Percentiles rank a stretch among this genome's conserved stretches.
Conservation (phyloP, 1,140 invertebrate genomes). For the Gryon sp. region DNA sequence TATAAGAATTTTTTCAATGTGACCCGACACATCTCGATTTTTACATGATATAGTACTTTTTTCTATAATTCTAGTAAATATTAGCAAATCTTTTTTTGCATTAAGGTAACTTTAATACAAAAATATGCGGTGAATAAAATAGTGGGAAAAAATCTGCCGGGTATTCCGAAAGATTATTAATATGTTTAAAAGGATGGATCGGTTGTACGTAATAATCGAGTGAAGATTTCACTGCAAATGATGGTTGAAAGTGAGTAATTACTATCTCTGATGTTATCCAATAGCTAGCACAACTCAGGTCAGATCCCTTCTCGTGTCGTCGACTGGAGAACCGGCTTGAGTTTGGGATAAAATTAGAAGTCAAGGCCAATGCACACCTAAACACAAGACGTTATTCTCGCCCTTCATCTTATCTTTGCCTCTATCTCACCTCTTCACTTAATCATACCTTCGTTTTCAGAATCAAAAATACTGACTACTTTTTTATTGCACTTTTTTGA, state of each 20-base stretch:
- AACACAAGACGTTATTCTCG: constrained; percentile 63
- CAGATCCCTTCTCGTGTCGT: constrained; percentile 56
- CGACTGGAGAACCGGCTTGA: constrained; percentile 71
- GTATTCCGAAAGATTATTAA: constrained; percentile 49
- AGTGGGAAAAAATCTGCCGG: constrained; percentile 4
- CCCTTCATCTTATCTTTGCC: constrained; percentile 54
- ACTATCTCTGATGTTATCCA: constrained; percentile 60
- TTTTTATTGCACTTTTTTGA: neutral
- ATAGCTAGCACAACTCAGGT: constrained; percentile 63
- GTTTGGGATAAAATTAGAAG: constrained; percentile 75
- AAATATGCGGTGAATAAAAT: constrained; percentile 6
- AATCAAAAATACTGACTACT: constrained; percentile 39
- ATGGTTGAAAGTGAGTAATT: constrained; percentile 62
- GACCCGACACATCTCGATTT: too few species aligned
- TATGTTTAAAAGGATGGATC: constrained; percentile 54
- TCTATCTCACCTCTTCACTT: constrained; percentile 37
- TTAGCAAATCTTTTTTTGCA: too few species aligned
- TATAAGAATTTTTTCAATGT: too few species aligned
- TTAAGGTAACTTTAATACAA: too few species aligned
- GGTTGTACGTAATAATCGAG: constrained; percentile 56
- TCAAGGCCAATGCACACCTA: constrained; percentile 69
- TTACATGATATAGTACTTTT: too few species aligned
- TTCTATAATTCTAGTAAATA: too few species aligned
- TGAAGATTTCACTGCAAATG: constrained; percentile 56
- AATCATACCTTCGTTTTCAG: constrained; percentile 49